Evolutionary conservation across 2,888 invertebrate species (phyloP), one percentile per base, ranked within the genome.

Genomic region (Ochropleura plecta): DNA sequence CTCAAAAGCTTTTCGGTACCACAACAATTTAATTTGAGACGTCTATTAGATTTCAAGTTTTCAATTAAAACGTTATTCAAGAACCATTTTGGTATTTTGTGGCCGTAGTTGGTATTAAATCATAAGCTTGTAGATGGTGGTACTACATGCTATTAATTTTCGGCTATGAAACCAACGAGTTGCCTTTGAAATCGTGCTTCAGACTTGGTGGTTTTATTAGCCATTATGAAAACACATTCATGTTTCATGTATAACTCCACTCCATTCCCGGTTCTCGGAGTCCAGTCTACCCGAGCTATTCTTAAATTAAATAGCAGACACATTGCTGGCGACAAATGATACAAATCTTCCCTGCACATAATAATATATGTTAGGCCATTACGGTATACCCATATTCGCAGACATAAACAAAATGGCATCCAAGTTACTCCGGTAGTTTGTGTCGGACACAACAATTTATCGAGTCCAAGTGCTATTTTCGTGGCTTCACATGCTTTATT

Each of bases 51-150:
- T 80, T 79, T 67, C 40, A 40, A 79, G 70, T 84, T 83, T 80
- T 87, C 81, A 88, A 88, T 89, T 88, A 86, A 76, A 80, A 83
- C 81, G 75, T 71, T 86, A 83, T 78, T 81, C 70, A 62, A 51
- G 30, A 78, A 85, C 78, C 78, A 75, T 80, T 86, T 76, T 78
- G 79, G 81, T 76, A 85, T 87, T 87, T 88, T 86, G 84, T 59
- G 83, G 83, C 48, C 72, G 71, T 72, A 67, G 60, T 75, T 69
- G 70, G 70, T 83, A 85, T 86, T 86, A 85, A 81, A 87, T 86
- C 79, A 83, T 83, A 83, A 81, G 76, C 79, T 30, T 80, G 66
- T 83, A 79, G 78, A 78, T 81, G 73, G 68, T 68, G 64, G 76
- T 77, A 78, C 65, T 78, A 75, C 78, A 80, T 55, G 69, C 64